A percentile compares a stretch with the other conserved stretches of the same genome.
These are phyloP conservation scores for Melieria crassipennis DNA, from an alignment of 2,888 invertebrate species.

Conservation along the genomic window DNA sequence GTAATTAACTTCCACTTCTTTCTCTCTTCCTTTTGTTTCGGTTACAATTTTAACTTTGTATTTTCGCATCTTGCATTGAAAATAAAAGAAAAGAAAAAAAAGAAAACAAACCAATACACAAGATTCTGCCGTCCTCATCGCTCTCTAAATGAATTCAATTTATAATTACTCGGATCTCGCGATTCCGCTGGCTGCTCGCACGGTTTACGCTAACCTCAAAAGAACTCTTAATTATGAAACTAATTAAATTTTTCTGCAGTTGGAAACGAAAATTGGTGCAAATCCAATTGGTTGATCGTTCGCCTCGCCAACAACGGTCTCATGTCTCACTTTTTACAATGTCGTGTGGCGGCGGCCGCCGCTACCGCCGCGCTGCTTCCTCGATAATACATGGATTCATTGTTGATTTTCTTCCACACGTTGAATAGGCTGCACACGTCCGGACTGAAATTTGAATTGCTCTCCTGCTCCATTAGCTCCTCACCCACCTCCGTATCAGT, in stretches of 20 bases:
- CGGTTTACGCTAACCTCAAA: too few relatives aligned
- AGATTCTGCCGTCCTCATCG: background rate
- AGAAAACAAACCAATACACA: conserved; percentile 4
- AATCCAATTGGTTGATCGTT: too few relatives aligned
- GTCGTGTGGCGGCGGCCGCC: conserved; percentile 46
- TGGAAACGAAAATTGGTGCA: too few relatives aligned
- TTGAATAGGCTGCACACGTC: conserved; percentile 51
- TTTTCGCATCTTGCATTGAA: conserved; percentile 7
- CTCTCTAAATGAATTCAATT: background rate
- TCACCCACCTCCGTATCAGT: conserved; percentile 51
- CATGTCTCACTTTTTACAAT: conserved; percentile 53
- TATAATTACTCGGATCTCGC: too few relatives aligned
- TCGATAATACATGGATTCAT: conserved; percentile 55
- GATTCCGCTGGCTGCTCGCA: too few relatives aligned
- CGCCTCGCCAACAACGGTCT: background rate
- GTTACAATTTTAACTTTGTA: conserved; percentile 24
- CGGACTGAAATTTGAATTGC: conserved; percentile 54
- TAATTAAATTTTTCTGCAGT: too few relatives aligned
- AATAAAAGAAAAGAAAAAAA: conserved; percentile 21
- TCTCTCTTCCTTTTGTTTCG: conserved; percentile 7
- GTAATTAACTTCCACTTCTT: conserved; percentile 2
- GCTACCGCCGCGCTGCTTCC: conserved; percentile 43
- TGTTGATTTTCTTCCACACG: conserved; percentile 49
- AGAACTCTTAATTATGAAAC: too few relatives aligned
- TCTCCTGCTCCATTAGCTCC: conserved; percentile 46